Evolutionary conservation across 2,888 invertebrate genomes (phyloP), one percentile per base, ranked within the genome.

Genomic region (Agrochola litura): DNA sequence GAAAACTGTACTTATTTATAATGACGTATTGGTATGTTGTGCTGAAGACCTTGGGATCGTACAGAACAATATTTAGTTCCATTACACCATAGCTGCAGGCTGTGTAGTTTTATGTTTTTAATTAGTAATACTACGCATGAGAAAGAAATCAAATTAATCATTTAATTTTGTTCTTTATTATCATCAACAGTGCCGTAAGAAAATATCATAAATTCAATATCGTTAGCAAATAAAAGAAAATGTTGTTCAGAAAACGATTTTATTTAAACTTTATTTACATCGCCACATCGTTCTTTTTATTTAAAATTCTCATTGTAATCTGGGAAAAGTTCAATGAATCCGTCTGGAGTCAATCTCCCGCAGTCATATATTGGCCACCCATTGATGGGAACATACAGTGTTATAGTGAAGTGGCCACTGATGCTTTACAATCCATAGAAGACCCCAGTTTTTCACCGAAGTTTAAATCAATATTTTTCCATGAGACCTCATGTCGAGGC

Each of bases 401-500:
- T 61, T 74, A 83, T 54, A 37, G 2, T n/a, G 37, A 54, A 4
- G 2, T 52, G 14, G 22, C 37, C 2, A 37, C 30, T 0, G 84
- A 83, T 14, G 86, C n/a, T 3, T 68, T 83, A 16, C 41, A 16
- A 41, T 83, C 86, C 2, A 61, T 66, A 5, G 73, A 86, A 46
- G 86, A 73, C 9, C 56, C 64, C 19, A 46, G 25, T 14, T 86
- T 83, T 54, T 52, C 64, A 5, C 84, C 84, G 0, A 70, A 70
- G 22, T 3, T 56, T 41, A 80, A 86, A 43, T 97, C 97, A 54
- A 97, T 98, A 83, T 98, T 97, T 90, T 97, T 98, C 88, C 97
- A 97, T 85, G 97, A 97, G 89, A 97, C 97, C 0, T 97, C 97
- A 0, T 97, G 97, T 87, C 94, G 93, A 4, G 94, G 95, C 10